Conservation (phyloP, 2,113 vertebrate species). For the Gopherus flavomarginatus region DNA sequence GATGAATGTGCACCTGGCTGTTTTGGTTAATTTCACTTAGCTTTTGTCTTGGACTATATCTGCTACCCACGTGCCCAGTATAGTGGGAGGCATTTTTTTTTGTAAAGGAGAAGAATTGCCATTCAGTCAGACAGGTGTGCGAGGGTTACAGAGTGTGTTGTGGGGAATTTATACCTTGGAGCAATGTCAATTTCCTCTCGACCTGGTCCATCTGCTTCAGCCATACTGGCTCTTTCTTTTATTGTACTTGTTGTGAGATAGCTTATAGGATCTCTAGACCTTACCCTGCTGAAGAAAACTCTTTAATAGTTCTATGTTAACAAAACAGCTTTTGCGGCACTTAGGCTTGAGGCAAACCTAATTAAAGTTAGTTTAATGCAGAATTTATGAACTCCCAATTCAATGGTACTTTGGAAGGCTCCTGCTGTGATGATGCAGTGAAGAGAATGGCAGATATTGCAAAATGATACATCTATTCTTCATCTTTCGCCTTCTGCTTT, state of each 20-base stretch:
- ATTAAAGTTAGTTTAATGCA: conserved; percentile 42
- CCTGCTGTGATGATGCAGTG: conserved; percentile 44
- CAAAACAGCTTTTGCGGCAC: neutral
- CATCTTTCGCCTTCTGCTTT: conserved; percentile 27
- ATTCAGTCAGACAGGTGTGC: neutral
- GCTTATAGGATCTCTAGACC: neutral
- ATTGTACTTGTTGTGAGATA: neutral
- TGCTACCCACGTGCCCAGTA: fast-evolving
- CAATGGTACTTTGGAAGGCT: neutral
- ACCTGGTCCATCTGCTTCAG: neutral
- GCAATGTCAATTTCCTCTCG: neutral
- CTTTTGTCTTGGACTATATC: neutral
- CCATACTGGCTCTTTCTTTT: neutral
- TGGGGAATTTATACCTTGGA: neutral
- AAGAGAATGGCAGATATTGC: neutral
- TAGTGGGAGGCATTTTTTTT: neutral
- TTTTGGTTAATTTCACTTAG: neutral
- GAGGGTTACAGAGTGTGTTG: neutral
- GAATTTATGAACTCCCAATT: conserved; percentile 42
- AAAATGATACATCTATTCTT: conserved; percentile 31
- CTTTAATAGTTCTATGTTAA: neutral
- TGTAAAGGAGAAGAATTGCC: neutral
- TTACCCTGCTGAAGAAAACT: neutral
- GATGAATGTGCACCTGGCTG: neutral
- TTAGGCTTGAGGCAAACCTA: conserved; percentile 13